phyloP scores from a whole-genome alignment of 2,888 invertebrate species.

The Eristalis pertinax region DNA sequence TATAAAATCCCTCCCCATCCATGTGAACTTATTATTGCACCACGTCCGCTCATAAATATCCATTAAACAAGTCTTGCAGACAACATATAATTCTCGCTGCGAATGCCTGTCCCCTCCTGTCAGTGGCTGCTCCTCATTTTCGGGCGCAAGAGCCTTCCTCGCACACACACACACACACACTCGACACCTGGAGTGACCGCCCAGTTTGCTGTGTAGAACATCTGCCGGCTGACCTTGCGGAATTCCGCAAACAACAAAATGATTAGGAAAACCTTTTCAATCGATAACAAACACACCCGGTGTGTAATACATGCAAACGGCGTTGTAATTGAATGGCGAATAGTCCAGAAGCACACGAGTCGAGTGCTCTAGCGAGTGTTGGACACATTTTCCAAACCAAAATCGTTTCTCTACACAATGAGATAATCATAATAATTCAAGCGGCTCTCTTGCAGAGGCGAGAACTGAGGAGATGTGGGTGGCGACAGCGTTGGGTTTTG shows the following conservation, averaged over 20 bases:
- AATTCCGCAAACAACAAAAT: conserved; percentile 26
- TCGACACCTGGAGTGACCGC: background rate
- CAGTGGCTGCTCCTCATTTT: conserved; percentile 16
- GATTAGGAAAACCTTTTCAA: conserved; percentile 36
- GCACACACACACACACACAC: background rate
- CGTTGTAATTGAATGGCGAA: conserved; percentile 37
- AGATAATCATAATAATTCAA: conserved; percentile 25
- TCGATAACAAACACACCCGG: conserved; percentile 22
- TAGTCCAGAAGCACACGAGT: conserved; percentile 7
- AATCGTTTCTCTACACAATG: conserved; percentile 13
- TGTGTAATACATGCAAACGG: conserved; percentile 20
- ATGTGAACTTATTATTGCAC: conserved; percentile 55
- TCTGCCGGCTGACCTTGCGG: conserved; percentile 44
- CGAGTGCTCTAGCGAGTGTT: background rate
- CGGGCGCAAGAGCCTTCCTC: conserved; percentile 10
- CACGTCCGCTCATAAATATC: conserved; percentile 51
- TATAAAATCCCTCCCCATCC: conserved; percentile 21
- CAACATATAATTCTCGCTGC: conserved; percentile 42
- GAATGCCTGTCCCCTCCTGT: conserved; percentile 10
- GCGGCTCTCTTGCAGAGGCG: background rate
- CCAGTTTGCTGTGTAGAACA: conserved; percentile 12
- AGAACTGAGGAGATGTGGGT: conserved; percentile 19
- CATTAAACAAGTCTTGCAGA: conserved; percentile 40
- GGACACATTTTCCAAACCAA: conserved; percentile 2
- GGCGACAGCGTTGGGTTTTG: conserved; percentile 14